Evolutionary conservation across 2,888 invertebrate species (phyloP).

Genomic region (Aphodius granarius): DNA sequence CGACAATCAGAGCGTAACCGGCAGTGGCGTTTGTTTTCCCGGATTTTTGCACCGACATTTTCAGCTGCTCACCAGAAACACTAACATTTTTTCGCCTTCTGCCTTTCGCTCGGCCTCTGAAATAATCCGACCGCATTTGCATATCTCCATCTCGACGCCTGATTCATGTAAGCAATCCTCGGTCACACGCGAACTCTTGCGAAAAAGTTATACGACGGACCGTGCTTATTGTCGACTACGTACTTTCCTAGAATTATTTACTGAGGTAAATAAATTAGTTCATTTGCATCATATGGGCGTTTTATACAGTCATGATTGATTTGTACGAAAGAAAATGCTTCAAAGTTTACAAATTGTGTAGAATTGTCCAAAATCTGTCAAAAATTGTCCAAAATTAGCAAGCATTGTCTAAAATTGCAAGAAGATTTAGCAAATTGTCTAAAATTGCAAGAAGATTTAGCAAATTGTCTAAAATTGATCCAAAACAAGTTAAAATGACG

Average conservation of each 20-base stretch:
- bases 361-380: too few relatives aligned
- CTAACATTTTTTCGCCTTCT: neutral
- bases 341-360: too few relatives aligned
- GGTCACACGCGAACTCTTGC: neutral
- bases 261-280: neutral
- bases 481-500: too few relatives aligned
- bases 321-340: too few relatives aligned
- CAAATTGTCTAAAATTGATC: too few relatives aligned
- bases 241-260: neutral
- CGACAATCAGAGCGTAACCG: neutral
- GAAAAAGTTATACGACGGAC: neutral
- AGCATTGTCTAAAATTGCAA: too few relatives aligned
- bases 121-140: neutral
- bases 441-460: too few relatives aligned
- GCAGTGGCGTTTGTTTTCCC: neutral
- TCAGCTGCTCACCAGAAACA: neutral
- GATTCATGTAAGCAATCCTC: neutral
- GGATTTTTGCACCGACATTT: neutral
- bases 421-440: too few relatives aligned
- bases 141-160: neutral
- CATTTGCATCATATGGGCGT: neutral
- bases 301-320: too few relatives aligned
- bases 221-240: neutral
- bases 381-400: too few relatives aligned
- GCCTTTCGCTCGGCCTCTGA: neutral